Conservation (phyloP, 2,888 invertebrate genomes). For the Allolobophora icterica region DNA sequence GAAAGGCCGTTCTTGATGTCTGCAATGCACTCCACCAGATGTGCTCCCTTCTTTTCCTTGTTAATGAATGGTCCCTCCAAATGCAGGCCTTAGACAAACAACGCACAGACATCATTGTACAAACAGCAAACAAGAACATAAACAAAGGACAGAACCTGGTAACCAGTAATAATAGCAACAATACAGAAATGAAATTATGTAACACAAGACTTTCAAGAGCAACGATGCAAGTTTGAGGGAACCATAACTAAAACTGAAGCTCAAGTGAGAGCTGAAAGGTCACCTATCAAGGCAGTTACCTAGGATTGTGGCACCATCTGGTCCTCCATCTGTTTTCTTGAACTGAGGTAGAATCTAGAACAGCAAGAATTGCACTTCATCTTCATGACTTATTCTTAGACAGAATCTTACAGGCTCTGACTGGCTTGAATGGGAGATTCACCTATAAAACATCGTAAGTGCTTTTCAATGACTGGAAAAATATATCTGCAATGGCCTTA, state of each 20-base stretch:
- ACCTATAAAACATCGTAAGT: background rate
- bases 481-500: background rate
- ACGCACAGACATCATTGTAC: background rate
- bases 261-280: background rate
- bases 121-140: background rate
- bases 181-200: too few species aligned
- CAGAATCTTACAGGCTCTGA: background rate
- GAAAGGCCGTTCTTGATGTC: constrained; percentile 73
- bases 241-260: background rate
- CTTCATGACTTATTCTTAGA: background rate
- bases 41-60: constrained; percentile 88
- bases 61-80: constrained; percentile 97
- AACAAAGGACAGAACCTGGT: background rate
- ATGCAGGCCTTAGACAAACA: constrained; percentile 75
- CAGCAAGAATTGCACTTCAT: background rate
- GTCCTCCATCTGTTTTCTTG: constrained; percentile 73
- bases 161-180: too few species aligned
- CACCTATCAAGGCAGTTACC: constrained; percentile 59
- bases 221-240: background rate
- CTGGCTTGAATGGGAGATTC: background rate
- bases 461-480: background rate
- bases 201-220: background rate
- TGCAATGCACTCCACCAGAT: constrained; percentile 79
- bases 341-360: constrained; percentile 75
- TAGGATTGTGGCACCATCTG: constrained; percentile 82